Base-by-base conservation (phyloP, 2,113 vertebrate species). In the Cryptotis parvus region DNA sequence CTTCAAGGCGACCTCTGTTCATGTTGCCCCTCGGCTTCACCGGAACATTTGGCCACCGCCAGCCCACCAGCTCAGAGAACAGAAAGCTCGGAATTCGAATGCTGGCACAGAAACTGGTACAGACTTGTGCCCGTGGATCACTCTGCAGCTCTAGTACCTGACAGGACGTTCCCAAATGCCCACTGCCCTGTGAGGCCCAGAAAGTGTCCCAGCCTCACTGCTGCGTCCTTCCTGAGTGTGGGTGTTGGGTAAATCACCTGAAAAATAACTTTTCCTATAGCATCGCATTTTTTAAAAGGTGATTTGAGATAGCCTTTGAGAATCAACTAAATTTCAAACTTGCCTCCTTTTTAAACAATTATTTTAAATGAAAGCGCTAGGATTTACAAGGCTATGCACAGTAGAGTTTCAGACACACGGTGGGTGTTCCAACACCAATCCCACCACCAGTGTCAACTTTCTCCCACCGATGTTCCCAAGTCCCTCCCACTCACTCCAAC, bases 301-400 rank as follows among this genome's bases (percentile, higher is more conserved):
- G 15, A 6, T 58, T 49, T 49, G 45, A 24, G 24, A 58, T 58
- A 58, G 29, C 63, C 85, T 70, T 49, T 63, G 29, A 58, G 75
- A 52, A 89, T 41, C 65, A 92, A 72, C 33, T 76, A 93, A 91
- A 91, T 73, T 82, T 87, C 87, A 95, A 52, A 89, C 41, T 24
- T 69, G 78, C 79, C 79, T 88, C 94, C 75, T 73, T 93, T 55
- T 22, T 55, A 15, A 18, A 5, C 6, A 55, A 55, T 55, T 55
- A 49, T 55, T 55, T 55, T 55, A 49, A 5, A 55, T 58, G 18
- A 24, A 58, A 58, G 55, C 20, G 22, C 55, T 18, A 7, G 20
- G 55, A 58, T 58, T 24, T 24, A 58, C 55, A 58, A 24, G 24
- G 22, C 18, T 58, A 58, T 58, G 20, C 55, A 58, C 22, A 58